Base-by-base conservation (phyloP, 2,797 vertebrate species). In the Sphenopsis melanotis region DNA sequence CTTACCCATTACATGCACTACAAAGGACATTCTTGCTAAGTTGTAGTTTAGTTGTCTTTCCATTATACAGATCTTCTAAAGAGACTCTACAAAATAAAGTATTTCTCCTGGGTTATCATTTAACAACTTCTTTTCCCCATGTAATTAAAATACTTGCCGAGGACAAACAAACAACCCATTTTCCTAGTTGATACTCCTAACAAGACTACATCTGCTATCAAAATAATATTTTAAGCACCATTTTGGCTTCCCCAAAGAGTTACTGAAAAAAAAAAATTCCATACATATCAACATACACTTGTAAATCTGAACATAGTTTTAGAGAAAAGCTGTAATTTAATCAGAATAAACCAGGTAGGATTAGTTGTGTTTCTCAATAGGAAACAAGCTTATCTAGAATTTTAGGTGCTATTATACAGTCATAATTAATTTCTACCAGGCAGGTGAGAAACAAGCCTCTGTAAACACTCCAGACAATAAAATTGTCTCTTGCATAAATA, bases 21-120 rank as follows among this genome's bases (percentile, higher is more conserved):
- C 99, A 99, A 68, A 99, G 98, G 79, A 99, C 99, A 97, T 99
- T 99, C 98, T 99, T 99, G 98, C 99, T 99, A 96, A 99, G 98
- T 41, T 99, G 99, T 96, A 99, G 98, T 98, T 99, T 99, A 79
- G 99, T 99, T 89, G 99, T 99, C 98, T 99, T 99, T 64, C 99
- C 99, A 92, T 99, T 99, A 97, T 99, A 99, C 70, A 99, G 97
- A 94, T 99, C 99, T 98, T 99, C 99, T 98, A 99, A 98, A 90
- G 99, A 98, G 66, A 99, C 99, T 97, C 99, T 99, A 94, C 30
- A 61, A 65, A 83, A 96, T 39, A 96, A 96, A 77, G 27, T 17
- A 92, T 89, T 90, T 95, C 75, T 83, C 36, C 36, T 87, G 23
- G 24, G 50, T 97, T 95, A 97, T 55, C 78, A 78, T 23, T 81